Evolutionary conservation across 2,888 invertebrate species (phyloP).

Genomic region (Argyra leucocephala): DNA sequence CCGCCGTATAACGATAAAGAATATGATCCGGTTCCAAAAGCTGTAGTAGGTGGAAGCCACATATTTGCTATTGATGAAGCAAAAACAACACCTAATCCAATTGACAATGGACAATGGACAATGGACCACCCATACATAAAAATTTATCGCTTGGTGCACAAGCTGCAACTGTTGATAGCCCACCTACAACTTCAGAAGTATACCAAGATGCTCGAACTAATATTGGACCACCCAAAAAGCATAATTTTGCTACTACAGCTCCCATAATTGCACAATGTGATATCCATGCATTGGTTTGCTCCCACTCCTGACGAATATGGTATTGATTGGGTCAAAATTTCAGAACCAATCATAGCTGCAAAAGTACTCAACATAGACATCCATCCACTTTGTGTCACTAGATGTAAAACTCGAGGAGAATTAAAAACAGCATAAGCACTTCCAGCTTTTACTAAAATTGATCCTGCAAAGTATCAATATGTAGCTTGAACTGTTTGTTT

Average conservation of each 20-base stretch:
- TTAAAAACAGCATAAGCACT: slow-evolving; percentile 74
- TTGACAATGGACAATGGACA: no score
- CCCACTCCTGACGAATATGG: slow-evolving; percentile 77
- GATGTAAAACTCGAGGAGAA: slow-evolving; percentile 69
- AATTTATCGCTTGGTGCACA: slow-evolving; percentile 98
- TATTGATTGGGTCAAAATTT: slow-evolving; percentile 70
- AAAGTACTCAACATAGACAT: slow-evolving; percentile 69
- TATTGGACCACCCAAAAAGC: slow-evolving; percentile 84
- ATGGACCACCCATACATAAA: slow-evolving; percentile 88
- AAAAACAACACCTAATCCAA: slow-evolving; percentile 92
- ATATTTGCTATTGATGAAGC: slow-evolving; percentile 82
- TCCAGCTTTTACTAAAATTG: slow-evolving; percentile 69
- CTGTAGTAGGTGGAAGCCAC: slow-evolving; percentile 85
- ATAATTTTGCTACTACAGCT: slow-evolving; percentile 83
- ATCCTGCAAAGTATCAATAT: slow-evolving; percentile 86
- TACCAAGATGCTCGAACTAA: slow-evolving; percentile 83
- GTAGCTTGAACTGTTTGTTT: slow-evolving; percentile 78
- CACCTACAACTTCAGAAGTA: slow-evolving; percentile 91
- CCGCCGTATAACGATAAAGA: slow-evolving; percentile 93
- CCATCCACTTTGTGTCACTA: slow-evolving; percentile 72
- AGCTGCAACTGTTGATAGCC: slow-evolving; percentile 83
- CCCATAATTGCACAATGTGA: slow-evolving; percentile 80
- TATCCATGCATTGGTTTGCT: slow-evolving; percentile 77
- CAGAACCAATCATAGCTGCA: slow-evolving; percentile 83
- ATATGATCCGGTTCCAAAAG: slow-evolving; percentile 78